Percentiles rank a stretch among this genome's conserved stretches.
phyloP scores from a whole-genome alignment of 92 coral and sea anemone species.

The Metridium senile region DNA sequence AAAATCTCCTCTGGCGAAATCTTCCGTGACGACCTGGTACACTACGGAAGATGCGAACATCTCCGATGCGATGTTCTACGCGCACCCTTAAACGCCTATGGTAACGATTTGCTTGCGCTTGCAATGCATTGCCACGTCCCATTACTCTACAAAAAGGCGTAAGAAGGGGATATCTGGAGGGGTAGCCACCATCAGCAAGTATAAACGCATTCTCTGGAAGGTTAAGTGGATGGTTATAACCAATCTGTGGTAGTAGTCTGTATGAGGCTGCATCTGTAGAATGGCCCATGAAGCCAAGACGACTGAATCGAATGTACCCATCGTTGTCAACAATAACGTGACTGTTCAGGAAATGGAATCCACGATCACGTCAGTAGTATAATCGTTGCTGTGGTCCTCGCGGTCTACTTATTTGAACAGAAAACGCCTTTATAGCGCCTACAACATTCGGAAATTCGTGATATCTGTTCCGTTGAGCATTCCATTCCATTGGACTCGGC shows the following conservation, averaged over 20 bases:
- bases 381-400: constrained; percentile 24
- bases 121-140: background rate
- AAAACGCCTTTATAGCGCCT: constrained; percentile 23
- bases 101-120: constrained; percentile 14
- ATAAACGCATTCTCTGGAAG: constrained; percentile 15
- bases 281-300: constrained; percentile 23
- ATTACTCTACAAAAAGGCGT: constrained; percentile 27
- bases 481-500: constrained; percentile 14
- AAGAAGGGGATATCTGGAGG: constrained; percentile 44
- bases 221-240: constrained; percentile 13
- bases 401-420: constrained; percentile 25
- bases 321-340: constrained; percentile 31
- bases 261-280: constrained; percentile 29
- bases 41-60: constrained; percentile 16
- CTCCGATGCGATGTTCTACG: constrained; percentile 30
- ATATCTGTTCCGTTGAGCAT: constrained; percentile 1
- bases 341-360: too few relatives aligned
- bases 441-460: constrained; percentile 24
- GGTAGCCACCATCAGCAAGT: constrained; percentile 53
- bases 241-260: constrained; percentile 23
- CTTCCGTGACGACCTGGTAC: constrained; percentile 30
- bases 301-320: constrained; percentile 6
- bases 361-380: constrained; percentile 27
- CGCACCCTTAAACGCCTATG: constrained; percentile 8
- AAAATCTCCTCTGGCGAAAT: constrained; percentile 16